Percentiles rank a stretch among this genome's conserved stretches.
These are phyloP conservation scores for Tribolium freemani DNA, from an alignment of 2,888 invertebrate species.

Conservation along the genomic window DNA sequence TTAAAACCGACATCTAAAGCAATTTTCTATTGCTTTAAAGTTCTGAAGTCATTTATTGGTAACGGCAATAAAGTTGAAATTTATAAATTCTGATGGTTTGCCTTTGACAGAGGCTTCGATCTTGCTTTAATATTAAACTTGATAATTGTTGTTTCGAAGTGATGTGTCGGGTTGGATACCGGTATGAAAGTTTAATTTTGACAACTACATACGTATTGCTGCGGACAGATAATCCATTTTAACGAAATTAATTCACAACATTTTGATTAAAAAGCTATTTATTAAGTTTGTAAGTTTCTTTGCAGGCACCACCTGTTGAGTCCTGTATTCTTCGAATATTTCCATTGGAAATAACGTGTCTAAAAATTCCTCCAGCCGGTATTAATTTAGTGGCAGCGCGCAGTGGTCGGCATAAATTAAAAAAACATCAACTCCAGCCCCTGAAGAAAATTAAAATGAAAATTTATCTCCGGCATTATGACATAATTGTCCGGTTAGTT, in stretches of 20 bases:
- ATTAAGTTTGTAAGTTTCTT: neutral
- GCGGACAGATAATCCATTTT: neutral
- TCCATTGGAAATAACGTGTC: neutral
- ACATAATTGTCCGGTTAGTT: conserved; percentile 40
- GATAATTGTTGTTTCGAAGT: neutral
- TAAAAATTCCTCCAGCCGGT: neutral
- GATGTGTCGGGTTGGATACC: neutral
- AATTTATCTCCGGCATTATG: conserved; percentile 18
- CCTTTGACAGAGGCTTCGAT: neutral
- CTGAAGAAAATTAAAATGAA: conserved; percentile 3
- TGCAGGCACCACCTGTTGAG: neutral
- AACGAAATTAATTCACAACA: neutral
- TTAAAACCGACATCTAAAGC: no score
- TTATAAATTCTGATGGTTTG: neutral
- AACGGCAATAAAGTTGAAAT: neutral
- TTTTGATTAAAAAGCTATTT: neutral
- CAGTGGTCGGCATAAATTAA: neutral
- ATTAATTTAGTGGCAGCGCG: neutral
- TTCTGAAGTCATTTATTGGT: neutral
- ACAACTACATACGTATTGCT: neutral
- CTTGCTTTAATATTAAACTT: neutral
- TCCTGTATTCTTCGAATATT: neutral
- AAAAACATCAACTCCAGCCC: neutral
- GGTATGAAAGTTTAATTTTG: neutral
- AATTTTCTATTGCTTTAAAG: neutral